Conservation (phyloP, 2,888 invertebrate species). For the Melieria crassipennis region DNA sequence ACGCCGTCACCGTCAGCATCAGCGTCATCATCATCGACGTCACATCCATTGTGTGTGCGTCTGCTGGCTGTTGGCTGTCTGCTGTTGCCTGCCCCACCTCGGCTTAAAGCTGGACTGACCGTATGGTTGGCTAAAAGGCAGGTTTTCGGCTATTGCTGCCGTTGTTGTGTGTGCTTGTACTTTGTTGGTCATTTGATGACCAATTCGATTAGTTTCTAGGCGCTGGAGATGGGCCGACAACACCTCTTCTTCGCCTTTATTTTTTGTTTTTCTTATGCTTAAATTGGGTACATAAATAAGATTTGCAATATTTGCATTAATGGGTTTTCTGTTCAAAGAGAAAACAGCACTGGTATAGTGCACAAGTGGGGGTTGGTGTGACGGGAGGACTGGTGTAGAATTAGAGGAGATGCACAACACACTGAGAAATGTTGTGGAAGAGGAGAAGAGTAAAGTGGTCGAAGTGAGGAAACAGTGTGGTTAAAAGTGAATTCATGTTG, state of each 20-base stretch:
- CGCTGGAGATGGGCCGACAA: constrained; percentile 31
- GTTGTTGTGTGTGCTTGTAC: constrained; percentile 24
- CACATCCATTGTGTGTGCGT: constrained; percentile 13
- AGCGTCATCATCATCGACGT: constrained; percentile 32
- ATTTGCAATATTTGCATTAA: constrained; percentile 54
- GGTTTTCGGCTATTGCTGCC: constrained; percentile 1
- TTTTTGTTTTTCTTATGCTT: constrained; percentile 55
- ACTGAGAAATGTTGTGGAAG: too few relatives aligned
- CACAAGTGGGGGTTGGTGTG: too few relatives aligned
- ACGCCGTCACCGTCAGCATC: constrained; percentile 14
- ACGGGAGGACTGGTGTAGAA: too few relatives aligned
- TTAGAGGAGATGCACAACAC: too few relatives aligned
- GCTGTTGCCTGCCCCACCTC: background rate
- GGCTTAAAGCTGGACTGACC: background rate
- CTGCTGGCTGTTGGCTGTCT: constrained; percentile 10
- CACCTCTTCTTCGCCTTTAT: constrained; percentile 49
- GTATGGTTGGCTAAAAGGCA: constrained; percentile 11
- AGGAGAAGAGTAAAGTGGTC: too few relatives aligned
- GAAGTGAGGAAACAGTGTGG: too few relatives aligned
- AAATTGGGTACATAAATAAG: constrained; percentile 55
- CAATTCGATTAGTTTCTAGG: constrained; percentile 56
- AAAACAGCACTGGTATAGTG: too few relatives aligned
- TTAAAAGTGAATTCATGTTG: too few relatives aligned
- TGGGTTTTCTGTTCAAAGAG: constrained; percentile 34
- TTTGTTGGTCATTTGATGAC: constrained; percentile 55